Conservation (phyloP, 2,888 invertebrate species). For the Prosopocoilus inquinatus region DNA sequence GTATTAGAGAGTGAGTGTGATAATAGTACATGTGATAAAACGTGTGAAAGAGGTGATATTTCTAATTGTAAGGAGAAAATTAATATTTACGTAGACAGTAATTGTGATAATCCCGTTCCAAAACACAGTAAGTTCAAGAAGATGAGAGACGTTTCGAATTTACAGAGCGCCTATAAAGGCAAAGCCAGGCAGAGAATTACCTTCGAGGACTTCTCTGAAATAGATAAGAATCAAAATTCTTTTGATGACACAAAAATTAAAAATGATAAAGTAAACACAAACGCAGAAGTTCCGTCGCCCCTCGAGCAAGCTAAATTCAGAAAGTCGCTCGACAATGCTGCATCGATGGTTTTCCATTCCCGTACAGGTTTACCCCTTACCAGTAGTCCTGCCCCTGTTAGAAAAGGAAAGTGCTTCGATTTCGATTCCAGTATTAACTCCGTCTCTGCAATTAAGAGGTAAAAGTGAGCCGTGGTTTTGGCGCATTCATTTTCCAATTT, state of each 20-base stretch:
- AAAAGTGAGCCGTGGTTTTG: slow-evolving; percentile 26
- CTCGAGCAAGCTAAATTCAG: slow-evolving; percentile 72
- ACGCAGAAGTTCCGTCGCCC: slow-evolving; percentile 62
- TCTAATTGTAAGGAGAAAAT: slow-evolving; percentile 46
- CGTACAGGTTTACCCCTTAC: slow-evolving; percentile 79
- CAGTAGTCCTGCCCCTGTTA: slow-evolving; percentile 81
- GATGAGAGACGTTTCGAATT: slow-evolving; percentile 35
- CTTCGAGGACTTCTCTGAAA: slow-evolving; percentile 37
- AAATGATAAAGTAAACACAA: slow-evolving; percentile 14
- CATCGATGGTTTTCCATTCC: slow-evolving; percentile 80
- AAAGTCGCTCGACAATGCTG: slow-evolving; percentile 72
- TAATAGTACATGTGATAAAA: slow-evolving; percentile 43
- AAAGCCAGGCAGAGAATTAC: slow-evolving; percentile 41
- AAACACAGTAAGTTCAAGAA: slow-evolving; percentile 26
- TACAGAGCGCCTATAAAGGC: slow-evolving; percentile 23
- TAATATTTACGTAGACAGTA: slow-evolving; percentile 44
- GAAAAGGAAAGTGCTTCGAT: slow-evolving; percentile 77
- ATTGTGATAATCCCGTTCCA: slow-evolving; percentile 45
- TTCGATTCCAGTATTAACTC: slow-evolving; percentile 79
- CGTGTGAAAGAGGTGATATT: slow-evolving; percentile 48
- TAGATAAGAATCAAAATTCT: slow-evolving; percentile 7
- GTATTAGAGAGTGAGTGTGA: slow-evolving; percentile 5
- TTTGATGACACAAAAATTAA: slow-evolving; percentile 14
- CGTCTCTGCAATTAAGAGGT: slow-evolving; percentile 81
- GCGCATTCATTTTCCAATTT: background rate